A percentile compares a stretch with the other conserved stretches of the same genome.
Evolutionary conservation across 64 coral and sea anemone genomes (phyloP).

Genomic region (Anthopleura sola): DNA sequence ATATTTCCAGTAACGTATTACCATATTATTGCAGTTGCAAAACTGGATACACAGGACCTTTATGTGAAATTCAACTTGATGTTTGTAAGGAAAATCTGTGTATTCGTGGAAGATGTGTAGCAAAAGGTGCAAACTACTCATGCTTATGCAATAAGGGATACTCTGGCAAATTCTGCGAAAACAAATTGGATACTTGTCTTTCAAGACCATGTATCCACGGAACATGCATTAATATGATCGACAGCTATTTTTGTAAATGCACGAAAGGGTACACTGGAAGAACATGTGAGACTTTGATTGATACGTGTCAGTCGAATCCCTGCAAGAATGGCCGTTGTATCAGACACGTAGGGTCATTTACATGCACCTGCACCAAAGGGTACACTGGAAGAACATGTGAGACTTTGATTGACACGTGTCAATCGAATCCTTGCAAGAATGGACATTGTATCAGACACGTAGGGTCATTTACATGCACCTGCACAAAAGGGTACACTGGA

Average conservation of each 20-base stretch:
- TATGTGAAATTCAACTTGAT: constrained; percentile 39
- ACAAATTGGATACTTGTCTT: constrained; percentile 26
- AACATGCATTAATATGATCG: constrained; percentile 18
- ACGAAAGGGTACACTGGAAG: constrained; percentile 44
- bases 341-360: constrained; percentile 2
- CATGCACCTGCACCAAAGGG: constrained; percentile 22
- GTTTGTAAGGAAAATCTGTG: constrained; percentile 48
- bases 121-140: neutral
- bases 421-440: constrained; percentile 50
- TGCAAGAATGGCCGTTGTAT: constrained; percentile 61
- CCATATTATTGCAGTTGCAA: constrained; percentile 50
- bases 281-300: constrained; percentile 51
- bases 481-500: constrained; percentile 22
- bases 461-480: constrained; percentile 11
- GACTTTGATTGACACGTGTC: neutral
- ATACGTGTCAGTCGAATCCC: constrained; percentile 22
- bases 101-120: constrained; percentile 45
- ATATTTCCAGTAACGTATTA: constrained; percentile 14
- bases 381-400: too few relatives aligned
- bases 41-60: constrained; percentile 49
- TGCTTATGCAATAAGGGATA: constrained; percentile 39
- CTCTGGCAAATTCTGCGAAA: constrained; percentile 24
- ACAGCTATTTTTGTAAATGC: constrained; percentile 45
- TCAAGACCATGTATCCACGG: constrained; percentile 39
- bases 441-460: constrained; percentile 36